Conservation (phyloP, 2,888 invertebrate species). For the Eilema caniola region DNA sequence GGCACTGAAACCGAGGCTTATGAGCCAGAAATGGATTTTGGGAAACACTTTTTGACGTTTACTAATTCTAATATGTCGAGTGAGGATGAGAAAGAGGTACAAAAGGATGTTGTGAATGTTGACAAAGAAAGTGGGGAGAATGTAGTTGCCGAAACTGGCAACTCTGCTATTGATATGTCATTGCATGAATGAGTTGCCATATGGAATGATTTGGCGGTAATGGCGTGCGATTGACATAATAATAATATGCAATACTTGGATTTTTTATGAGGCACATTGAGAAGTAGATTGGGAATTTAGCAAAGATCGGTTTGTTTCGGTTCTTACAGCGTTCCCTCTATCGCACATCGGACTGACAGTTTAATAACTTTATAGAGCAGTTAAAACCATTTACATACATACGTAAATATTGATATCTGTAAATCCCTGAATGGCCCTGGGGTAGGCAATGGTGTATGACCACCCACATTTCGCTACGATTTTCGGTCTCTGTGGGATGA, state of each 20-base stretch:
- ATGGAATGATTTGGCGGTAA: neutral
- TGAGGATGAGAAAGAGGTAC: conserved; percentile 65
- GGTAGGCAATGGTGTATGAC: too few relatives aligned
- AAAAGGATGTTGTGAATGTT: conserved; percentile 51
- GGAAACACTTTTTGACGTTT: conserved; percentile 76
- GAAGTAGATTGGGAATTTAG: too few relatives aligned
- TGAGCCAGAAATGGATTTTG: conserved; percentile 74
- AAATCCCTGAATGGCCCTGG: too few relatives aligned
- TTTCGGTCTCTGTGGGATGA: too few relatives aligned
- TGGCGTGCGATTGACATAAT: too few relatives aligned
- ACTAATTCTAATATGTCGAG: conserved; percentile 66
- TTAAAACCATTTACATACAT: neutral
- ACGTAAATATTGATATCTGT: too few relatives aligned
- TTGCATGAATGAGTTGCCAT: conserved; percentile 62
- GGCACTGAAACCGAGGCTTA: conserved; percentile 63
- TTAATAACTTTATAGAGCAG: neutral
- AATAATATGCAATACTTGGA: neutral
- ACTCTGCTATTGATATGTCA: conserved; percentile 73
- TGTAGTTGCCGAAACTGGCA: conserved; percentile 53
- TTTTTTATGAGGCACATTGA: neutral
- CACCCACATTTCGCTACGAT: too few relatives aligned
- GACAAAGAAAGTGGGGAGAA: conserved; percentile 50
- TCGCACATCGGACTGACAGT: neutral
- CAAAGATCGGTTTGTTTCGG: neutral
- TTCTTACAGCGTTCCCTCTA: neutral